These are phyloP conservation scores for Cylloceria caligata DNA, from an alignment of 2,888 invertebrate species.

Conservation along the genomic window DNA sequence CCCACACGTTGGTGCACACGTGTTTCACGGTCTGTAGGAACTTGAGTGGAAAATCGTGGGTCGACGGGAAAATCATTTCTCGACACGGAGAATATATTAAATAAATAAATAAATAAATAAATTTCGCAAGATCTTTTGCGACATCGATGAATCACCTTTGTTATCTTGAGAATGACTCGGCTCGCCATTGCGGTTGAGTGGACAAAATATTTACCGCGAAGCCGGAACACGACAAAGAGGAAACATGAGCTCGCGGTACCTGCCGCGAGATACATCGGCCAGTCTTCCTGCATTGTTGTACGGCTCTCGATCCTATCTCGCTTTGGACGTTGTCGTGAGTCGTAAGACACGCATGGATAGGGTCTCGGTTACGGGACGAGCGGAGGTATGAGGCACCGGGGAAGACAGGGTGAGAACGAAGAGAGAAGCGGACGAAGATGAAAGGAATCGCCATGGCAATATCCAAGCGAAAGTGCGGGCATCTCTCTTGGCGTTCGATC, in stretches of 20 bases:
- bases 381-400: slow-evolving; percentile 23
- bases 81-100: slow-evolving; percentile 1
- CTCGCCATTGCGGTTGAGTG: slow-evolving; percentile 21
- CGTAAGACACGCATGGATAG: slow-evolving; percentile 77
- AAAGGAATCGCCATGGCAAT: slow-evolving; percentile 61
- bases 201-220: slow-evolving; percentile 63
- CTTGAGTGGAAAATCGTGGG: slow-evolving; percentile 31
- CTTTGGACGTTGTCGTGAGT: slow-evolving; percentile 81
- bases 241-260: slow-evolving; percentile 57
- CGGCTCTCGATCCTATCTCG: slow-evolving; percentile 79
- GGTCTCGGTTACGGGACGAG: slow-evolving; percentile 56
- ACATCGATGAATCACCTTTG: slow-evolving; percentile 40
- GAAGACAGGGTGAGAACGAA: slow-evolving; percentile 47
- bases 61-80: slow-evolving; percentile 43
- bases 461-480: slow-evolving; percentile 13
- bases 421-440: slow-evolving; percentile 47
- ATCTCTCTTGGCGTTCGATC: neutral
- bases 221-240: slow-evolving; percentile 16
- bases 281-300: slow-evolving; percentile 76
- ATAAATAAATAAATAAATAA: slow-evolving; percentile 27
- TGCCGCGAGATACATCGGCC: slow-evolving; percentile 64
- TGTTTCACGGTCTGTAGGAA: slow-evolving; percentile 50
- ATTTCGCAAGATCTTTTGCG: slow-evolving; percentile 19
- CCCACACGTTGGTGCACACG: slow-evolving; percentile 54
- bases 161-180: slow-evolving; percentile 30